phyloP scores from a whole-genome alignment of 2,888 invertebrate genomes.

The Erynnis tages region DNA sequence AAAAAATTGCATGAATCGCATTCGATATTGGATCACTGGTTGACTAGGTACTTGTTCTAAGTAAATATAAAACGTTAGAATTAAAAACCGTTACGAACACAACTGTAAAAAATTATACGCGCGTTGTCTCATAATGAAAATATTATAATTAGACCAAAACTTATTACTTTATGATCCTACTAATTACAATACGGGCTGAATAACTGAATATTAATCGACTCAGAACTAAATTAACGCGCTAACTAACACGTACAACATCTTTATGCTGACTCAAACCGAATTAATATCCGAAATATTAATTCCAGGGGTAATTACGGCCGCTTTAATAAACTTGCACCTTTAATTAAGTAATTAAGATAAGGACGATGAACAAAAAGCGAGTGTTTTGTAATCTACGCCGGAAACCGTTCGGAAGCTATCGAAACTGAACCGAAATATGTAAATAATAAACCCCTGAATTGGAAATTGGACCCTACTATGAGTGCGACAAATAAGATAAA shows the following conservation, averaged over 20 bases:
- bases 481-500: background rate
- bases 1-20: too few relatives aligned
- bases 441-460: constrained; percentile 59
- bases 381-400: constrained; percentile 67
- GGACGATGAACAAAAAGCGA: constrained; percentile 59
- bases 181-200: constrained; percentile 1
- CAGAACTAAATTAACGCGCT: constrained; percentile 1
- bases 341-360: constrained; percentile 79
- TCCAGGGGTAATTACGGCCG: constrained; percentile 32
- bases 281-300: constrained; percentile 33
- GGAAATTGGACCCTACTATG: constrained; percentile 43
- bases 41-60: too few relatives aligned
- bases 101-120: too few relatives aligned
- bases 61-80: too few relatives aligned
- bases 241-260: constrained; percentile 16
- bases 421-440: constrained; percentile 57
- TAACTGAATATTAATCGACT: constrained; percentile 1
- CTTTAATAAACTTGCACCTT: constrained; percentile 39
- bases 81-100: too few relatives aligned
- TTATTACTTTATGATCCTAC: background rate
- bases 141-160: background rate
- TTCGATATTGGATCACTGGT: too few relatives aligned
- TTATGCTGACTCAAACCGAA: constrained; percentile 20
- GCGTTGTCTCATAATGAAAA: too few relatives aligned
- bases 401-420: constrained; percentile 70